These are phyloP conservation scores for Plumapathes pennacea DNA, from an alignment of 92 coral and sea anemone genomes.

Conservation along the genomic window DNA sequence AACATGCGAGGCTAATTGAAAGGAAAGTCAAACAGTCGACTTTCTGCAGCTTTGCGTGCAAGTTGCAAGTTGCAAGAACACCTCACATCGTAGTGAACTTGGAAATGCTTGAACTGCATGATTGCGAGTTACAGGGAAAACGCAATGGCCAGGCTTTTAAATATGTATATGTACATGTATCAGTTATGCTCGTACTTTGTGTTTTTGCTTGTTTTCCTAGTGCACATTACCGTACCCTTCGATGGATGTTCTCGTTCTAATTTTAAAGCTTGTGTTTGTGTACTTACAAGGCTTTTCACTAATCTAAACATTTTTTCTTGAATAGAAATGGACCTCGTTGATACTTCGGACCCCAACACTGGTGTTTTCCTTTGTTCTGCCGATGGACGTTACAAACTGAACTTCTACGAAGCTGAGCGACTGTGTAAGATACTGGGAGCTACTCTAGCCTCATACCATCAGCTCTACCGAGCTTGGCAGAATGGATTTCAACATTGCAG, in stretches of 20 bases:
- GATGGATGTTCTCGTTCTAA: too few species aligned
- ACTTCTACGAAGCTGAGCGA: background rate
- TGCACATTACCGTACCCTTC: too few species aligned
- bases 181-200: too few species aligned
- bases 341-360: too few species aligned
- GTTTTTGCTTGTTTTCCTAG: too few species aligned
- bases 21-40: too few species aligned
- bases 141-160: too few species aligned
- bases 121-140: too few species aligned
- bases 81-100: background rate
- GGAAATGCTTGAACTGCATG: too few species aligned
- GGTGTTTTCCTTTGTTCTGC: background rate
- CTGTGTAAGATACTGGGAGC: constrained; percentile 1
- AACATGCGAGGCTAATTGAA: too few species aligned
- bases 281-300: background rate
- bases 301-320: background rate
- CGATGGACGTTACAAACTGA: background rate
- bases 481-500: background rate
- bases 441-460: background rate
- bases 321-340: background rate
- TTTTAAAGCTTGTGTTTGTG: background rate
- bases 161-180: too few species aligned
- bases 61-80: background rate
- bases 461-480: background rate
- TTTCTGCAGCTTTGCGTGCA: too few species aligned